Evolutionary conservation across 1,140 invertebrate genomes (phyloP), one percentile per base, ranked within the genome.

Genomic region (Zaprionus taronus): DNA sequence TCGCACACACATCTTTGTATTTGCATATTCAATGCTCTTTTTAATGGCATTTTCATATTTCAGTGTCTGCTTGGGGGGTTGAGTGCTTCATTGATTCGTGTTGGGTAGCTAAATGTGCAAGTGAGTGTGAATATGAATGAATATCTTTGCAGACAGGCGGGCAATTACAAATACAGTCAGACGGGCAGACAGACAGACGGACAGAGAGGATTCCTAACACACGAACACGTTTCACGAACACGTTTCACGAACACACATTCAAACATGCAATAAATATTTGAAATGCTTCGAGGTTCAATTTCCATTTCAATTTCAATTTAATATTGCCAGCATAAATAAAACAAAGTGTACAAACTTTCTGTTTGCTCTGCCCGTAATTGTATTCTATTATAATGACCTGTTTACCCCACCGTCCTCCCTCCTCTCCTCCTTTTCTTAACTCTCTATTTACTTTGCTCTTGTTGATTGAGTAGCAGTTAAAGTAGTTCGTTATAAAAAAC

Each of bases 1-100:
- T 15, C 60, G 17, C 38, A 28, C 22, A 41, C 22, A 44, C 22
- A 24, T 7, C 41, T n/a, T 51, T 14, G 47, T 24, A 51, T 51
- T 24, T 51, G 12, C 47, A 51, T 24, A 51, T 51, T 51, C 20
- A 24, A 51, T 51, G 20, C 47, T 47, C 41, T 51, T 51, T 51
- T 22, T 22, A 51, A 51, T 51, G 47, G 20, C 20, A 24, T 51
- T 51, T 24, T 51, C 47, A 51, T 24, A 51, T 51, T 56, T 56
- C 9, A 34, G 53, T n/a, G 53, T 26, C 26, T 22, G 53, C 28
- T n/a, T 31, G 9, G 53, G 20, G 53, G 47, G 22, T 9, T 51
- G 47, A 9, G 47, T 51, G 47, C 11, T 51, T 51, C 47, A 51
- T 51, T 51, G 47, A 51, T 51, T 51, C 47, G 53, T 56, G 53